Evolutionary conservation across 2,888 invertebrate genomes (phyloP), one percentile per base, ranked within the genome.

Genomic region (Temnothorax ravouxi): DNA sequence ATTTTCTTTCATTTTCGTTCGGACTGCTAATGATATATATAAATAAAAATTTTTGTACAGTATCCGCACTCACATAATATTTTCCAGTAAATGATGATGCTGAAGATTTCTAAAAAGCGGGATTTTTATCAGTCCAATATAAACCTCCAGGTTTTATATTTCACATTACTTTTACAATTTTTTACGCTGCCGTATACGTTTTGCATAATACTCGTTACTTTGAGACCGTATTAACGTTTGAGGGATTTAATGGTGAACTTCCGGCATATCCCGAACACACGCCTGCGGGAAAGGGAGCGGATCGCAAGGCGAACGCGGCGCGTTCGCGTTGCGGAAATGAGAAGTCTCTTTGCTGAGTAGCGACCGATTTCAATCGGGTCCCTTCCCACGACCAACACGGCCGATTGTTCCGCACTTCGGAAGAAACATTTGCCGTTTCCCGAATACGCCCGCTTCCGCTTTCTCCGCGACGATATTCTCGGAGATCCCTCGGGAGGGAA

Each of bases 371-470:
- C 79, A 79, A 80, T 80, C 72, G 38, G 72, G 47, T 34, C 47
- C 72, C 79, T 80, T 80, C 79, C 79, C 79, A 80, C 79, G 79
- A 25, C 64, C 64, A 62, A 59, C 21, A 15, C 56, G 50, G 50
- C 74, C 59, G 72, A 80, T 80, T 80, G 79, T 80, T 80, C 79
- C 47, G 56, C 72, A 59, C 47, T 47, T 72, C 79, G 59, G 72
- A 80, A 80, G 79, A 72, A 80, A 80, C 59, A 80, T 59, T 75
- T 47, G 74, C 54, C 77, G 41, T 77, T 80, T 80, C 79, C 72
- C 79, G 74, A 80, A 80, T 80, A 80, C 79, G 79, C 79, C 79
- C 79, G 79, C 79, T 80, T 80, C 79, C 79, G 79, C 47, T 80
- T 80, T 71, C 72, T 59, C 72, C 47, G 25, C 44, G 56, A 21